Percentiles rank a stretch among this genome's conserved stretches.
These are phyloP conservation scores for Dipodomys merriami DNA, from an alignment of 2,113 vertebrate genomes.

Conservation along the genomic window DNA sequence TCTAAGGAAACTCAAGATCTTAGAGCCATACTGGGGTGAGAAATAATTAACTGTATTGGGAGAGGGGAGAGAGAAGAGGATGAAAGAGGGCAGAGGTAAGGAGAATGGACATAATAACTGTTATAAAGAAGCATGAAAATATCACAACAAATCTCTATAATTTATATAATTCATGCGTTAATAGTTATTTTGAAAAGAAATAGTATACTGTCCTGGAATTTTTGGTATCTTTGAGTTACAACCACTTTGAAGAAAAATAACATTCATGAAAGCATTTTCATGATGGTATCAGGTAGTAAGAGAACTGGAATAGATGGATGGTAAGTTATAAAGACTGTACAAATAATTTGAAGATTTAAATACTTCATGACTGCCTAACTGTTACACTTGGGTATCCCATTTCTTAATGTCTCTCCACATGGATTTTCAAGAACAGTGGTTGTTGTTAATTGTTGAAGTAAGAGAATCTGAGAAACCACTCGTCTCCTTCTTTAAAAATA, in stretches of 20 bases:
- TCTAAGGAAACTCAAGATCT: background rate
- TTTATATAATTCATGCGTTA: background rate
- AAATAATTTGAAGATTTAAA: slow-evolving; percentile 41
- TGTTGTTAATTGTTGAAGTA: slow-evolving; percentile 4
- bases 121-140: background rate
- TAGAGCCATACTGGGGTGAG: background rate
- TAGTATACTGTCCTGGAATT: background rate
- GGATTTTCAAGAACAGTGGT: slow-evolving; percentile 19
- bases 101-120: background rate
- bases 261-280: background rate
- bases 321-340: background rate
- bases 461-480: background rate
- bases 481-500: slow-evolving; percentile 40
- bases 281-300: background rate
- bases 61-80: background rate
- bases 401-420: background rate
- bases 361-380: background rate
- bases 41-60: background rate
- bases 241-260: background rate
- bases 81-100: background rate
- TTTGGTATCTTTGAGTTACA: background rate
- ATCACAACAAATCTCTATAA: background rate
- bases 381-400: background rate
- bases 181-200: background rate
- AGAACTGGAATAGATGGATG: slow-evolving; percentile 33